Conservation (phyloP, 2,888 invertebrate genomes). For the Beris morrisii region DNA sequence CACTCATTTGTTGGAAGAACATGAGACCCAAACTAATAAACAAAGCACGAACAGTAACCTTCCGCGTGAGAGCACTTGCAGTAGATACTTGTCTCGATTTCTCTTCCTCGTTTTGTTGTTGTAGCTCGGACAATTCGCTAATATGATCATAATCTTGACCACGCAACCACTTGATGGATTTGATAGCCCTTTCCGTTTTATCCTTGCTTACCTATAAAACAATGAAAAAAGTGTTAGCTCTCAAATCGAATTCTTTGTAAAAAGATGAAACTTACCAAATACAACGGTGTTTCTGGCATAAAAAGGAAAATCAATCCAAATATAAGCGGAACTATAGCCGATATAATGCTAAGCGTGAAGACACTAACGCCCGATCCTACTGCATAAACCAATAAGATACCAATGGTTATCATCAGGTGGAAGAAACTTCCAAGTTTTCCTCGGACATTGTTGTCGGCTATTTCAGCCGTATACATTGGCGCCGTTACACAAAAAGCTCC, state of each 20-base stretch:
- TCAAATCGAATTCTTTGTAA: background rate
- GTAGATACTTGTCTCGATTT: conserved; percentile 62
- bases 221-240: background rate
- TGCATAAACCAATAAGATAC: conserved; percentile 77
- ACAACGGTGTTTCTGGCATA: conserved; percentile 87
- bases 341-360: conserved; percentile 50
- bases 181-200: conserved; percentile 66
- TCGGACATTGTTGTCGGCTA: conserved; percentile 78
- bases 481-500: conserved; percentile 83
- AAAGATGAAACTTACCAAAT: conserved; percentile 57
- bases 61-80: conserved; percentile 61
- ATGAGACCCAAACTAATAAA: conserved; percentile 76
- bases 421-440: conserved; percentile 85
- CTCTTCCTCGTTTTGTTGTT: conserved; percentile 59
- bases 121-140: conserved; percentile 65
- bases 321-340: conserved; percentile 60
- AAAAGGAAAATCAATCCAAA: conserved; percentile 73
- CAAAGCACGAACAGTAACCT: conserved; percentile 65
- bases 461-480: conserved; percentile 85
- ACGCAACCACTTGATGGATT: conserved; percentile 72
- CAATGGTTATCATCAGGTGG: conserved; percentile 81
- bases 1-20: conserved; percentile 87
- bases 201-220: conserved; percentile 57
- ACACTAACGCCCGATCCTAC: conserved; percentile 58
- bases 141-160: conserved; percentile 70